Conservation (phyloP, 2,113 vertebrate species). For the Saccopteryx bilineata region DNA sequence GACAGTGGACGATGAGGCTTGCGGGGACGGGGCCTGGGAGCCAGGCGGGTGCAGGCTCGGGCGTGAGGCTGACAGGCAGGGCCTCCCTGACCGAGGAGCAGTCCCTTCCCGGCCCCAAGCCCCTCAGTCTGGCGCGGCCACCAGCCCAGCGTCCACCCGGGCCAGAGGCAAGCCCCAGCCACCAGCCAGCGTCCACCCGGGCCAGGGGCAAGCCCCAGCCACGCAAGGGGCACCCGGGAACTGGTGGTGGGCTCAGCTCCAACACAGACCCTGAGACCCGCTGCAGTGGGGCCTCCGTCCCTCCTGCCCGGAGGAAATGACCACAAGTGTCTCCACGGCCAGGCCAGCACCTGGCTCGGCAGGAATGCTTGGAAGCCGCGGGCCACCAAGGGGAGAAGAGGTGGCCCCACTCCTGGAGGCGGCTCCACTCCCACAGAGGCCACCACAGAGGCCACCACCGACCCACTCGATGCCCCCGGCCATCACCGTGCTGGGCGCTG, state of each 20-base stretch:
- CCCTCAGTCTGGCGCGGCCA: neutral
- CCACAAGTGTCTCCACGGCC: fast-evolving
- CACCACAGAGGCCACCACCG: fast-evolving
- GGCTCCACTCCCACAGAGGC: no score
- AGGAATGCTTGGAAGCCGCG: neutral
- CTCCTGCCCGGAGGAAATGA: neutral
- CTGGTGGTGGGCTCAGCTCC: neutral
- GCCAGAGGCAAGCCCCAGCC: neutral
- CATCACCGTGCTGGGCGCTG: fast-evolving
- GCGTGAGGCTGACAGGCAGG: neutral
- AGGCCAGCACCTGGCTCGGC: neutral
- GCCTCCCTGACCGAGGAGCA: neutral
- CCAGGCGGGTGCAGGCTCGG: neutral
- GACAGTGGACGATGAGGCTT: fast-evolving
- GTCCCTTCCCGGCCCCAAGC: neutral
- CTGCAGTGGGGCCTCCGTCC: fast-evolving
- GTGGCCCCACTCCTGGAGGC: neutral
- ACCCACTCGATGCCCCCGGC: neutral
- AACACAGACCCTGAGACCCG: fast-evolving
- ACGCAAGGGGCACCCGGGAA: fast-evolving
- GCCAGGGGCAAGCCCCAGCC: neutral
- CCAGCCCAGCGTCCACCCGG: no score
- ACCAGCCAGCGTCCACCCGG: no score
- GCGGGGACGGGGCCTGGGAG: fast-evolving
- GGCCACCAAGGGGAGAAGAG: neutral